Percentiles rank a stretch among this genome's conserved stretches.
phyloP scores from a whole-genome alignment of 2,113 vertebrate genomes.

The Corythoichthys haematopterus region DNA sequence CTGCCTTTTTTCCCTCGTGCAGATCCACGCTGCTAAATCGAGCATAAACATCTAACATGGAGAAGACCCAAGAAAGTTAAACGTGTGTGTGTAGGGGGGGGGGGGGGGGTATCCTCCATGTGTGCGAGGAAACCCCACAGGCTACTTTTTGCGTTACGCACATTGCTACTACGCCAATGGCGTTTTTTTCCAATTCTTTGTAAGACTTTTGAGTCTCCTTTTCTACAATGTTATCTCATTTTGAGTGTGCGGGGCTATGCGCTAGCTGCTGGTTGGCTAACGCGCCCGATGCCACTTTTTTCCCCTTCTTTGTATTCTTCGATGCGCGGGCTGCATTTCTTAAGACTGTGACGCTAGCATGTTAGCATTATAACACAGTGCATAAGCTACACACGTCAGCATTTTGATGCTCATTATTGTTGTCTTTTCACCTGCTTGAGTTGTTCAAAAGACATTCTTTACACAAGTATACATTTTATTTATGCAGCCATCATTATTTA shows the following conservation, averaged over 20 bases:
- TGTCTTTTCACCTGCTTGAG: conserved; percentile 45
- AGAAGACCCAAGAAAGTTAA: neutral
- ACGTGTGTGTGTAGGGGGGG: too few species aligned
- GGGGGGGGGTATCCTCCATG: conserved; percentile 38
- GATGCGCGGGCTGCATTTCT: conserved; percentile 60
- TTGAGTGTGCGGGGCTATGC: conserved; percentile 24
- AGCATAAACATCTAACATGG: conserved; percentile 55
- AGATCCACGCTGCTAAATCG: conserved; percentile 86
- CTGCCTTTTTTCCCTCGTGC: conserved; percentile 8
- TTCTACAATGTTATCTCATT: conserved; percentile 23
- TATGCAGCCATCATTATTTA: conserved; percentile 44
- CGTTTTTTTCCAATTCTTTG: conserved; percentile 57
- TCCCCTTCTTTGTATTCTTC: conserved; percentile 12
- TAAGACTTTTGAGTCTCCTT: conserved; percentile 61
- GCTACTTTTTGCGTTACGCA: conserved; percentile 49
- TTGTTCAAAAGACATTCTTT: conserved; percentile 16
- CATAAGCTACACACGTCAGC: neutral
- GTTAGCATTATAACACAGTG: neutral
- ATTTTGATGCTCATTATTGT: neutral
- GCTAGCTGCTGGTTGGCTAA: conserved; percentile 90
- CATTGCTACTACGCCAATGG: neutral
- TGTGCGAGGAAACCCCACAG: conserved; percentile 59
- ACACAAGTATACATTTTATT: conserved; percentile 44
- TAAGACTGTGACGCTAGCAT: neutral
- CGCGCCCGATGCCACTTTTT: conserved; percentile 32